Evolutionary conservation across 2,113 vertebrate species (phyloP), one percentile per base, ranked within the genome.

Genomic region (Electrona antarctica): DNA sequence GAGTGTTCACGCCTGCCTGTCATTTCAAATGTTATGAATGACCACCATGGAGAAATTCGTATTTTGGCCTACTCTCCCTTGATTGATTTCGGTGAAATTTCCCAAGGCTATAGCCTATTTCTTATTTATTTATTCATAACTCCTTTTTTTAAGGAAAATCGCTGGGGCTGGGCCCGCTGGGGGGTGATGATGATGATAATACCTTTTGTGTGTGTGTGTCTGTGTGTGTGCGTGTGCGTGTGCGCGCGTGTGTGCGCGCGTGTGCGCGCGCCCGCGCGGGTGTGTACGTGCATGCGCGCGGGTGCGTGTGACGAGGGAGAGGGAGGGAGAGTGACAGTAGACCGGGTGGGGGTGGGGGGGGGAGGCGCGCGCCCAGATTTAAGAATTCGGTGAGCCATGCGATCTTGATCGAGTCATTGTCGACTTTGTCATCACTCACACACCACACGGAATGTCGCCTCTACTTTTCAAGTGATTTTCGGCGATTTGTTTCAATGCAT

Each of bases 401-500:
- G 67, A 45, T 83, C 60, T 54, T 54, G 33, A 6, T 54, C 11
- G 55, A 73, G 74, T 69, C 49, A 11, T 6, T 41, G 33, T 41
- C 11, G 49, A 21, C 21, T 21, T 21, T 21, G 21, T 21, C 21
- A 2, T 21, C 21, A 21, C 21, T 7, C 59, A 83, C 57, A 78
- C 56, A 9, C 80, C 82, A 77, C 11, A 13, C 28, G 8, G 70
- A 67, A 72, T 59, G 79, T 75, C 64, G 71, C 50, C 70, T 65
- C 69, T 60, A 66, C 79, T 74, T 84, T 41, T 62, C 55, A 59
- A 78, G 85, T 28, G 56, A 28, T 29, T 58, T 58, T 2, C 7
- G 62, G 69, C 73, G 45, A 50, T 85, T 80, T 60, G 69, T 75
- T 47, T 83, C 67, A 29, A 45, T 57, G 47, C 80, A 68, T 78